Evolutionary conservation across 2,888 invertebrate species (phyloP).

Genomic region (Augiades crinisus): DNA sequence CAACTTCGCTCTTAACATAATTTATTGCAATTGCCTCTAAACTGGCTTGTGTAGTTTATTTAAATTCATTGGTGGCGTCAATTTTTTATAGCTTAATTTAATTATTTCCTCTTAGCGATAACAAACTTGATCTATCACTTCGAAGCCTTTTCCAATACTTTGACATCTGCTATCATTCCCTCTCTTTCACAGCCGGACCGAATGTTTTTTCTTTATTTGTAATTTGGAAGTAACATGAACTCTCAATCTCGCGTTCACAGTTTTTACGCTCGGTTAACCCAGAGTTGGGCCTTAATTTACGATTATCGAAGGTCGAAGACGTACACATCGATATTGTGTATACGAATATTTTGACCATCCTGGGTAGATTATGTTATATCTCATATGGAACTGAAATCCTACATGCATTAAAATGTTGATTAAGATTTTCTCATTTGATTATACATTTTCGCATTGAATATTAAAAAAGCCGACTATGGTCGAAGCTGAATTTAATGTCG

Average conservation of each 20-base stretch:
- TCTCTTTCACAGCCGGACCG: slow-evolving; percentile 49
- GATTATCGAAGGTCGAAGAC: slow-evolving; percentile 71
- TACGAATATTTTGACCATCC: too few relatives aligned
- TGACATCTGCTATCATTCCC: slow-evolving; percentile 47
- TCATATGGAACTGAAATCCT: too few relatives aligned
- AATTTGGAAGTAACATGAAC: slow-evolving; percentile 72
- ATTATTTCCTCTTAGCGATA: slow-evolving; percentile 23
- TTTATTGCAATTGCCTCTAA: slow-evolving; percentile 26
- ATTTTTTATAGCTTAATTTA: slow-evolving; percentile 27
- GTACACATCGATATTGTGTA: slow-evolving; percentile 54
- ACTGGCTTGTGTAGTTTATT: slow-evolving; percentile 23
- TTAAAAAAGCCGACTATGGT: too few relatives aligned
- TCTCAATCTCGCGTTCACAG: slow-evolving; percentile 69
- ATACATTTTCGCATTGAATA: too few relatives aligned
- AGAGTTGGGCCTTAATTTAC: slow-evolving; percentile 67
- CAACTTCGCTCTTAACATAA: slow-evolving; percentile 22
- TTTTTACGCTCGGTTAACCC: slow-evolving; percentile 75
- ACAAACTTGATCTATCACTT: slow-evolving; percentile 22
- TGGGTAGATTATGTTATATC: too few relatives aligned
- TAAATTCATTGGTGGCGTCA: slow-evolving; percentile 27
- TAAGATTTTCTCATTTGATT: too few relatives aligned
- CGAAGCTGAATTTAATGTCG: too few relatives aligned
- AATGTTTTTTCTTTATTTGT: slow-evolving; percentile 54
- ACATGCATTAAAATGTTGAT: too few relatives aligned
- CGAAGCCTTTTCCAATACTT: slow-evolving; percentile 38